These are phyloP conservation scores for Pandemis heparana DNA, from an alignment of 2,888 invertebrate species.

Conservation along the genomic window DNA sequence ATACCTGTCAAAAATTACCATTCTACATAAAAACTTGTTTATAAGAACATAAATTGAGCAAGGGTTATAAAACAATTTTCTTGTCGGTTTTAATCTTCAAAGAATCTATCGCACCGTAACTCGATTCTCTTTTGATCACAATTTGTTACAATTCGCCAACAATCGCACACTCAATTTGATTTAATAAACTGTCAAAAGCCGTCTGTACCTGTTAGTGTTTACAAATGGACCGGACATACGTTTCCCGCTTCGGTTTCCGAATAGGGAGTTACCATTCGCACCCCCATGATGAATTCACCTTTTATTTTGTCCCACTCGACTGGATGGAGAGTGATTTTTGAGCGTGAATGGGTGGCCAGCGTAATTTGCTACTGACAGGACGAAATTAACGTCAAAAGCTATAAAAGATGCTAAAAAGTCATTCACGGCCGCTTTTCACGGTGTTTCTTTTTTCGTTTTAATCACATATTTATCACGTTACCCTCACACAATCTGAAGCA, in stretches of 20 bases:
- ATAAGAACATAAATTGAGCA: conserved; percentile 18
- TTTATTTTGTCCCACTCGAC: conserved; percentile 84
- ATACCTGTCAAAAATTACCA: neutral
- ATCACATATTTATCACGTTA: neutral
- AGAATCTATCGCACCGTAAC: conserved; percentile 33
- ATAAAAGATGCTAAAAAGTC: conserved; percentile 79
- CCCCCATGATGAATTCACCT: conserved; percentile 82
- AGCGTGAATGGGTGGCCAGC: conserved; percentile 81
- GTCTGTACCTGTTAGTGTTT: conserved; percentile 81
- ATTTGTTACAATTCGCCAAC: conserved; percentile 56
- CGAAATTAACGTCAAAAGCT: conserved; percentile 81
- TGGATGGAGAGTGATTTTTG: conserved; percentile 84
- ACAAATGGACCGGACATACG: conserved; percentile 83
- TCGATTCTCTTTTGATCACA: conserved; percentile 40
- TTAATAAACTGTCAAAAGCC: conserved; percentile 79
- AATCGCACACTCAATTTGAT: conserved; percentile 73
- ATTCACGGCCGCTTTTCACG: conserved; percentile 64
- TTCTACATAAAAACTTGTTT: neutral
- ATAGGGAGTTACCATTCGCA: conserved; percentile 71
- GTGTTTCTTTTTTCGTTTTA: conserved; percentile 52
- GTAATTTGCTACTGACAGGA: conserved; percentile 82
- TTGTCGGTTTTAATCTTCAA: conserved; percentile 35
- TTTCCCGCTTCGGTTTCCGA: conserved; percentile 77
- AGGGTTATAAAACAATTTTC: conserved; percentile 31
- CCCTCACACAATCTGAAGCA: neutral